Percentiles rank a stretch among this genome's conserved stretches.
Evolutionary conservation across 1,140 invertebrate species (phyloP).

Genomic region (Teleogryllus occipitalis): DNA sequence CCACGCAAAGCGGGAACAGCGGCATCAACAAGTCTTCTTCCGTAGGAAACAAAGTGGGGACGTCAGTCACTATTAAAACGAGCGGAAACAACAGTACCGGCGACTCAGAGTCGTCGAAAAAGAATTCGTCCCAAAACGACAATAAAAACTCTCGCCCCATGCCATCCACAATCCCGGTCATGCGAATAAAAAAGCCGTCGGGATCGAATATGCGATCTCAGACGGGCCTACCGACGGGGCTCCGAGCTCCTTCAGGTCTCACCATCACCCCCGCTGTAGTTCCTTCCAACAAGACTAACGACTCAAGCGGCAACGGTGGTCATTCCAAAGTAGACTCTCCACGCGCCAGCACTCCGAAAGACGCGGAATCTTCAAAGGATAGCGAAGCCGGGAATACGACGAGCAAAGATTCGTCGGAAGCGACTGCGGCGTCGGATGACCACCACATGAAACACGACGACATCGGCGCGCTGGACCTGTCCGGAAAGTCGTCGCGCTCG

Average conservation of each 20-base stretch:
- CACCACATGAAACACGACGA: conserved; percentile 18
- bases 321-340: neutral
- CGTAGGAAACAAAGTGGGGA: neutral
- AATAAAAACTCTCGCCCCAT: neutral
- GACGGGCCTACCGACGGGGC: neutral
- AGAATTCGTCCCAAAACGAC: neutral
- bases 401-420: neutral
- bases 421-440: too few species aligned
- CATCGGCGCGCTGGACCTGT: conserved; percentile 31
- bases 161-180: conserved; percentile 12
- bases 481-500: conserved; percentile 29
- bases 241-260: conserved; percentile 11
- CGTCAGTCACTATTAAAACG: neutral
- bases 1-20: neutral
- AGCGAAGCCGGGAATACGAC: neutral
- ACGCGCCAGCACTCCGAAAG: neutral
- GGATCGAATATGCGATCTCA: conserved; percentile 2
- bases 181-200: conserved; percentile 14
- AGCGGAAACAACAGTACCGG: too few species aligned
- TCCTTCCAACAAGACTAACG: neutral
- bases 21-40: neutral
- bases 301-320: neutral
- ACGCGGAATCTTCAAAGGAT: neutral
- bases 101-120: neutral
- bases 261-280: conserved; percentile 11